Evolutionary conservation across 2,113 vertebrate genomes (phyloP).

Genomic region (Perognathus longimembris): DNA sequence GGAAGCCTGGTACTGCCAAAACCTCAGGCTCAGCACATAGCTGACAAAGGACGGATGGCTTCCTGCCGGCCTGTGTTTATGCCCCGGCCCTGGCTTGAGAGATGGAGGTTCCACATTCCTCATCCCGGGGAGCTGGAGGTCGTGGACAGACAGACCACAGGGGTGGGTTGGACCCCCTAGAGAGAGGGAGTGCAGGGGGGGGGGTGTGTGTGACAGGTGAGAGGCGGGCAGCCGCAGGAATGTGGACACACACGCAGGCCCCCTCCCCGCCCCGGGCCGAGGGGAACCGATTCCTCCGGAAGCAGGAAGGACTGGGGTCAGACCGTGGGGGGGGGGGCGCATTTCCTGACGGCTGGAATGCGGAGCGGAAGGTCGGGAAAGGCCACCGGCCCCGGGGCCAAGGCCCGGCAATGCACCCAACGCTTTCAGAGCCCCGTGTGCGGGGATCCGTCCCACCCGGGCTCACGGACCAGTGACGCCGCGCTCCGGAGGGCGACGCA

Average conservation of each 20-base stretch:
- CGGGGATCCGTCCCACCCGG: constrained; percentile 29
- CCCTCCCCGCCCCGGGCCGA: not conserved
- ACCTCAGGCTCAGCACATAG: constrained; percentile 39
- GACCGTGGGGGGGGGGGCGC: constrained; percentile 61
- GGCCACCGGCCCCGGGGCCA: constrained; percentile 54
- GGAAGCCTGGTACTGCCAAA: not conserved
- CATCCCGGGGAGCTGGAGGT: not conserved
- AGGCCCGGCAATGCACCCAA: constrained; percentile 11
- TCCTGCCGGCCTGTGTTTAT: constrained; percentile 70
- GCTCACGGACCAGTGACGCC: not conserved
- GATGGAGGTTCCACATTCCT: constrained; percentile 47
- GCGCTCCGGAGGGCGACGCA: too few relatives aligned
- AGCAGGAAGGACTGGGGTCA: constrained; percentile 75
- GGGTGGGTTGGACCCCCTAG: not conserved
- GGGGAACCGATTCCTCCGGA: constrained; percentile 24
- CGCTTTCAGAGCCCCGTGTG: constrained; percentile 62
- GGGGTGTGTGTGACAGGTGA: constrained; percentile 64
- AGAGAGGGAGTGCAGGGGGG: not conserved
- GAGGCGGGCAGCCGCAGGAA: not conserved
- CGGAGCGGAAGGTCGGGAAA: constrained; percentile 57
- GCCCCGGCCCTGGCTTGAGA: constrained; percentile 35
- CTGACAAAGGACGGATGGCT: constrained; percentile 59
- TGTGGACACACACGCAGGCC: not conserved
- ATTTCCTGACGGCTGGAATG: constrained; percentile 58
- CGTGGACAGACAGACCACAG: not conserved